Conservation (phyloP, 1,140 invertebrate species). For the Ceratina australensis region DNA sequence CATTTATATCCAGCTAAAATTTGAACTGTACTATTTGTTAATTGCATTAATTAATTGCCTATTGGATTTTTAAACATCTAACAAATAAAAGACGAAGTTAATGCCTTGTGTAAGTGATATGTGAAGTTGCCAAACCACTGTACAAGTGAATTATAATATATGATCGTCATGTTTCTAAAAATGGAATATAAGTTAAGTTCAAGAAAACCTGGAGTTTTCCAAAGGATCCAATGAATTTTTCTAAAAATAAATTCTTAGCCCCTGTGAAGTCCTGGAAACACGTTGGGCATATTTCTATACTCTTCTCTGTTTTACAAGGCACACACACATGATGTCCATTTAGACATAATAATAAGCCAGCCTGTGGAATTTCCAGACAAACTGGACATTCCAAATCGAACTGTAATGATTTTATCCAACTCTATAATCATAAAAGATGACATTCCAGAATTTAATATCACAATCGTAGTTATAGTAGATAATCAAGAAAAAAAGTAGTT, state of each 20-base stretch:
- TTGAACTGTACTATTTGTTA: no score
- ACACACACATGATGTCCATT: slow-evolving; percentile 67
- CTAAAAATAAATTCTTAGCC: slow-evolving; percentile 60
- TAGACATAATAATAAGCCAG: slow-evolving; percentile 53
- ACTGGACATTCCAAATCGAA: slow-evolving; percentile 61
- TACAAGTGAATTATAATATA: slow-evolving; percentile 14
- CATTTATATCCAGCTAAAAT: no score
- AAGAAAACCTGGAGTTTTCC: slow-evolving; percentile 62
- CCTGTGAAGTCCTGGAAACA: slow-evolving; percentile 55
- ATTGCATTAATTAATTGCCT: no score
- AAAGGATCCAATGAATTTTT: slow-evolving; percentile 59
- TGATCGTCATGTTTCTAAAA: no score
- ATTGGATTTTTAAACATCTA: no score
- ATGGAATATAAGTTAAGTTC: no score
- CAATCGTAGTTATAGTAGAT: no score
- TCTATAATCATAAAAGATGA: slow-evolving; percentile 14
- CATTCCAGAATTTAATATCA: slow-evolving; percentile 49
- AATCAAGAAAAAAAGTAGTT: no score
- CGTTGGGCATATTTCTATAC: slow-evolving; percentile 59
- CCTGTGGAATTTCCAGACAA: slow-evolving; percentile 57
- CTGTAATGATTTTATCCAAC: slow-evolving; percentile 57
- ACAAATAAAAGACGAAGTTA: no score
- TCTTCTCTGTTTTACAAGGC: slow-evolving; percentile 41
- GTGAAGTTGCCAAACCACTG: no score
- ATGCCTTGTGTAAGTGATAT: no score